phyloP scores from a whole-genome alignment of 2,797 vertebrate species.

The Toxotes lorentzi region DNA sequence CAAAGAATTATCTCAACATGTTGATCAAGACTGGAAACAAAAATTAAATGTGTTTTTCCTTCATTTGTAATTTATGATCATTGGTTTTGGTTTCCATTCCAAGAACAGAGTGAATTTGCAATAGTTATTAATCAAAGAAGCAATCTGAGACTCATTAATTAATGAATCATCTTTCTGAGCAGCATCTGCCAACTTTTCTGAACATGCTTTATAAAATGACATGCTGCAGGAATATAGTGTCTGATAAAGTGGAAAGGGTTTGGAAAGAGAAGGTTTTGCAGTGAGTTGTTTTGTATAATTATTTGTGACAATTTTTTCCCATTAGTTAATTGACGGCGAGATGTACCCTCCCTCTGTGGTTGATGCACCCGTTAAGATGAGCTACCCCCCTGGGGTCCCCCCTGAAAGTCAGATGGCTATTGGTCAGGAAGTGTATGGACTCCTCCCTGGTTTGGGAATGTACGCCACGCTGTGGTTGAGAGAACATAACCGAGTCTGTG shows the following conservation, averaged over 20 bases:
- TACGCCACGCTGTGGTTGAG: constrained; percentile 94
- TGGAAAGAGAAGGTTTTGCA: not conserved
- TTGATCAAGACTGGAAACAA: not conserved
- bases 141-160: not conserved
- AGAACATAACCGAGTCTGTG: constrained; percentile 96
- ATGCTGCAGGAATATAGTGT: not conserved
- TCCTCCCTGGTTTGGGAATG: constrained; percentile 92
- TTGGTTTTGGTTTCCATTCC: not conserved
- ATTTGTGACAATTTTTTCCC: constrained; percentile 10
- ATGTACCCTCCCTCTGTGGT: constrained; percentile 89
- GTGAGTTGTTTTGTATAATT: not conserved
- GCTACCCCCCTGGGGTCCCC: constrained; percentile 84
- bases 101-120: not conserved
- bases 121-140: not conserved
- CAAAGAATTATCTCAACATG: not conserved
- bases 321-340: constrained; percentile 90
- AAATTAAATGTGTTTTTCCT: no score
- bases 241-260: not conserved
- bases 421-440: constrained; percentile 95
- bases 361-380: constrained; percentile 89
- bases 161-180: not conserved
- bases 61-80: not conserved
- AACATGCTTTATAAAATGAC: no score
- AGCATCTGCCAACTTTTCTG: not conserved
- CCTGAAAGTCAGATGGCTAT: constrained; percentile 85